Conservation (phyloP, 2,113 vertebrate species). For the Cynopterus brachyotis region DNA sequence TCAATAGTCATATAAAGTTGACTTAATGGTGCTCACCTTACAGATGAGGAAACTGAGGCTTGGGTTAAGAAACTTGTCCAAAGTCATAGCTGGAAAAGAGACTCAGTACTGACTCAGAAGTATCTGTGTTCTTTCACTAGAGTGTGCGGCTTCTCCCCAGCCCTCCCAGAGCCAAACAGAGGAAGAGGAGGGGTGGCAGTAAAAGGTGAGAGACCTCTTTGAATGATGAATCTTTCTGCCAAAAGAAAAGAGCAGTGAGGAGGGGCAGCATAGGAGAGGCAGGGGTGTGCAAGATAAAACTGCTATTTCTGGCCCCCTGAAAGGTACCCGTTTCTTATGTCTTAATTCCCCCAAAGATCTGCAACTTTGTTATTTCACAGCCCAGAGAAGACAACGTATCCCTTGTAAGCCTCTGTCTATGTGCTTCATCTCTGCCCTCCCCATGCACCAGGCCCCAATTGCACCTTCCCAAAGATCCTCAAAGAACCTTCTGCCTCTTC, state of each 20-base stretch:
- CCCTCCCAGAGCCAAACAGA: conserved; percentile 1
- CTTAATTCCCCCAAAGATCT: not conserved
- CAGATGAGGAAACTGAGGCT: not conserved
- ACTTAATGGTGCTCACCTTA: not conserved
- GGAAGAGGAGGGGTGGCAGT: not conserved
- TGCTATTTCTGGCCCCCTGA: not conserved
- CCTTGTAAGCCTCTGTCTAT: conserved; percentile 26
- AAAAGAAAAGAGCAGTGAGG: not conserved
- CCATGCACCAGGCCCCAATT: conserved; percentile 9
- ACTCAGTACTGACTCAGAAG: not conserved
- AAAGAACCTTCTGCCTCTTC: conserved; percentile 55
- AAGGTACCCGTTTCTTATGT: conserved; percentile 35
- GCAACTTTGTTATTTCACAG: conserved; percentile 55
- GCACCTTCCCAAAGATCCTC: conserved; percentile 10
- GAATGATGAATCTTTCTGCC: not conserved
- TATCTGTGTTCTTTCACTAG: not conserved
- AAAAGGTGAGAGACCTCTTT: not conserved
- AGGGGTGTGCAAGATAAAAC: accelerated
- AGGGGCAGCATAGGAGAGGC: accelerated
- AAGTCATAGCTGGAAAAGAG: not conserved
- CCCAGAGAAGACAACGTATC: not conserved
- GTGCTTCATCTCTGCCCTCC: conserved; percentile 9
- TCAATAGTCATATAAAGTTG: not conserved
- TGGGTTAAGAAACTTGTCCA: not conserved
- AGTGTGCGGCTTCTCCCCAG: not conserved